Evolutionary conservation across 2,797 vertebrate species (phyloP).

Genomic region (Enteromius mattozi): DNA sequence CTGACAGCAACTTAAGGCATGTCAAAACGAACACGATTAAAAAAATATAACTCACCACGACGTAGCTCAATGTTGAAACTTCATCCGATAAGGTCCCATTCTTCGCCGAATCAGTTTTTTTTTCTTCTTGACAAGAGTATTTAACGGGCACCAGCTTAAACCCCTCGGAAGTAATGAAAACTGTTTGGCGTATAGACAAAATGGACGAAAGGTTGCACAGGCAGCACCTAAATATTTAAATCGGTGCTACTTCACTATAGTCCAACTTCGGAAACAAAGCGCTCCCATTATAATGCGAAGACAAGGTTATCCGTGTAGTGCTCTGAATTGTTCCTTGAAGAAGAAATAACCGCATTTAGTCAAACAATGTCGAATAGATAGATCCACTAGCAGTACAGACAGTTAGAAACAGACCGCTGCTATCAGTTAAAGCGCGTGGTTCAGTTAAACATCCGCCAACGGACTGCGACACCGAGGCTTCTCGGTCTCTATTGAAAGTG

Average conservation of each 20-base stretch:
- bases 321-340: constrained; percentile 64
- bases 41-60: constrained; percentile 73
- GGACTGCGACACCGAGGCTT: constrained; percentile 68
- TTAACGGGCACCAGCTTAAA: constrained; percentile 15
- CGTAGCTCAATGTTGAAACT: constrained; percentile 72
- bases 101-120: constrained; percentile 55
- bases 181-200: constrained; percentile 36
- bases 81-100: constrained; percentile 73
- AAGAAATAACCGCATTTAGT: constrained; percentile 69
- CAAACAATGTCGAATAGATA: constrained; percentile 70
- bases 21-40: not conserved
- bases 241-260: constrained; percentile 61
- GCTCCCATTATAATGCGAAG: constrained; percentile 57
- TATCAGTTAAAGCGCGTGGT: constrained; percentile 42
- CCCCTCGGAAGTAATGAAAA: constrained; percentile 36
- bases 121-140: constrained; percentile 12
- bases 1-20: not conserved
- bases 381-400: constrained; percentile 69
- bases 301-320: constrained; percentile 65
- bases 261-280: constrained; percentile 73
- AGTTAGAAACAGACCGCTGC: constrained; percentile 52
- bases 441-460: constrained; percentile 59
- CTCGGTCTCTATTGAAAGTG: constrained; percentile 49
- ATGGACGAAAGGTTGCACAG: constrained; percentile 47
- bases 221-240: constrained; percentile 60